Evolutionary conservation across 1,140 invertebrate genomes (phyloP), one percentile per base, ranked within the genome.

Genomic region (Harpegnathos saltator): DNA sequence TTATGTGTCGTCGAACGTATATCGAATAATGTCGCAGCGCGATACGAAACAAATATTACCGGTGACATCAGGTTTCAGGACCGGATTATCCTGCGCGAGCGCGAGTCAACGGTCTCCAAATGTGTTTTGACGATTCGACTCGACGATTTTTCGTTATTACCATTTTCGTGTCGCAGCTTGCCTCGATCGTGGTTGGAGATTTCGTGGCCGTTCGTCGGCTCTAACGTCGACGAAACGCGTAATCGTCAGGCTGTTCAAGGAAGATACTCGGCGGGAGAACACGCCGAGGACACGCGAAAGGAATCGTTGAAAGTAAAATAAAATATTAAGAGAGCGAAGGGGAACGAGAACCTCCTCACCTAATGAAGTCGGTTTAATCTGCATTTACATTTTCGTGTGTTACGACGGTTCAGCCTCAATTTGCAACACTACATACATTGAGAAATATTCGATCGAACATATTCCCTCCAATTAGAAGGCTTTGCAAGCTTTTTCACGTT

Each of bases 1-100:
- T 82, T 82, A 62, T 62, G 80, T 29, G 17, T 29, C 58, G 66
- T 75, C 80, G 29, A 74, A 62, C 48, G 14, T 62, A 72, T 59
- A 61, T 33, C 26, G 54, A 73, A 82, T 52, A 44, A 73, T 3
- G 48, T 15, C 58, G 68, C 68, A 5, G 22, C 52, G n/a, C 26
- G 29, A 19, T 50, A 38, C 63, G 63, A 78, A 19, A 63, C 59
- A 22, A 52, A 52, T 44, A 65, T 75, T 63, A 22, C n/a, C 24
- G 9, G 44, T 38, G 71, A 73, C 19, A 9, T 29, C 19, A 44
- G 71, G 22, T 48, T 75, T 29, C 38, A 58, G 33, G 15, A 59
- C 15, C 29, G 44, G 33, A 58, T 59, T 80, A 54, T 69, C n/a
- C 14, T 26, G 52, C 48, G 22, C 12, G n/a, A n/a, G n/a, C 5